These are phyloP conservation scores for Cacajao melanocephalus DNA, from an alignment of 2,797 vertebrate species.

Conservation along the genomic window DNA sequence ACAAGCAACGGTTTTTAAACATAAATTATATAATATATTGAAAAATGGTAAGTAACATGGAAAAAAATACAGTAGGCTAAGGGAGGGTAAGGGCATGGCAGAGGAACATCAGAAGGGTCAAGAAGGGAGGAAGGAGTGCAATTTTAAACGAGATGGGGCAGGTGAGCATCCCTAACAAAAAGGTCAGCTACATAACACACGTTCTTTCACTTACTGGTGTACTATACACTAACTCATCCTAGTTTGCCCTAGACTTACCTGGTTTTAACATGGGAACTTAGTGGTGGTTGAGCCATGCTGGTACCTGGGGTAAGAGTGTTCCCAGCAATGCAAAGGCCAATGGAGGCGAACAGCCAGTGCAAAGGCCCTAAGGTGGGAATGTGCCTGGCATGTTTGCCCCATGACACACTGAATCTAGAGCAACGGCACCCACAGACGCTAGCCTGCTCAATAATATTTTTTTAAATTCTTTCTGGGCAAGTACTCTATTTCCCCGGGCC, in stretches of 20 bases:
- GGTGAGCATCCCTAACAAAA: background rate
- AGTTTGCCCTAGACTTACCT: background rate
- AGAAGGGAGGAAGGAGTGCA: rapidly evolving
- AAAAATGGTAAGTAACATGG: background rate
- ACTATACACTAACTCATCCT: background rate
- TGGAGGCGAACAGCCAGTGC: too few species aligned
- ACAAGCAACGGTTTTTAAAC: background rate
- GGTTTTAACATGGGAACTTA: background rate
- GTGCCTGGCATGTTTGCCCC: too few species aligned
- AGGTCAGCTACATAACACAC: background rate
- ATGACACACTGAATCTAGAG: too few species aligned
- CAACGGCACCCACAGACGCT: background rate
- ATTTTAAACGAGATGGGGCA: background rate
- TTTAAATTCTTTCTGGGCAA: background rate
- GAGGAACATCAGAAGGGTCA: background rate
- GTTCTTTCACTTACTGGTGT: background rate
- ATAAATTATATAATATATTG: background rate
- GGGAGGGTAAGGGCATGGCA: rapidly evolving
- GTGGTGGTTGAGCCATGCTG: background rate
- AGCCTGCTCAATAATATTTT: background rate
- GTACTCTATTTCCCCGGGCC: background rate
- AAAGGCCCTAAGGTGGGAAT: background rate
- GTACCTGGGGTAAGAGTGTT: background rate
- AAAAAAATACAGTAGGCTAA: background rate
- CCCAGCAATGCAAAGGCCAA: background rate